A percentile compares a stretch with the other conserved stretches of the same genome.
These are phyloP conservation scores for Myripristis murdjan DNA, from an alignment of 2,797 vertebrate genomes.

Conservation along the genomic window DNA sequence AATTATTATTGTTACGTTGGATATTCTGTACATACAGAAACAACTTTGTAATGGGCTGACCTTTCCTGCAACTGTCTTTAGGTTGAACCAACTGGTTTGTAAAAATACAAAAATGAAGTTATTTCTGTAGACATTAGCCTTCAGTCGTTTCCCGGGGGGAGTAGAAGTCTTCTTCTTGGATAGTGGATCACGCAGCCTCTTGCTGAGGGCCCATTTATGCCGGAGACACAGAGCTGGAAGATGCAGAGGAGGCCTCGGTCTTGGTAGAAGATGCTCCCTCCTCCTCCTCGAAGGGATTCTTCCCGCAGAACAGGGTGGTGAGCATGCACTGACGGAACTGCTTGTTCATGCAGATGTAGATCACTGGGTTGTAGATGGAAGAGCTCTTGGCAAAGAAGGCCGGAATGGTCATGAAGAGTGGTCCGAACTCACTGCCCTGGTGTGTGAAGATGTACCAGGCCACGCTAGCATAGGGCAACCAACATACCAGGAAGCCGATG, in stretches of 20 bases:
- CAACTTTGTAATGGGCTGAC: slow-evolving; percentile 82
- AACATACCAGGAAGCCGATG: slow-evolving; percentile 91
- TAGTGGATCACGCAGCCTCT: slow-evolving; percentile 51
- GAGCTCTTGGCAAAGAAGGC: slow-evolving; percentile 96
- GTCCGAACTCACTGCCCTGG: slow-evolving; percentile 93
- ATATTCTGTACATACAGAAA: slow-evolving; percentile 87
- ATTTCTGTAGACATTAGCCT: slow-evolving; percentile 83
- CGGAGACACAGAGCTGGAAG: slow-evolving; percentile 96
- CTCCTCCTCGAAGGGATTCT: slow-evolving; percentile 95
- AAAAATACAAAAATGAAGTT: slow-evolving; percentile 84
- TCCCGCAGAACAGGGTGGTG: slow-evolving; percentile 97
- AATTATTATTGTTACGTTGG: slow-evolving; percentile 78
- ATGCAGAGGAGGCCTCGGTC: slow-evolving; percentile 94
- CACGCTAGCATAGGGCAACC: slow-evolving; percentile 91
- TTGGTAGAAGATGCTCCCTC: slow-evolving; percentile 92
- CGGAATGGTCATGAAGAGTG: slow-evolving; percentile 95
- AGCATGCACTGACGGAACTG: slow-evolving; percentile 99
- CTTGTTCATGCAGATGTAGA: slow-evolving; percentile 98
- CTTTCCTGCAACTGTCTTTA: slow-evolving; percentile 86
- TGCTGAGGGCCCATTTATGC: slow-evolving; percentile 84
- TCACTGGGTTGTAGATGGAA: slow-evolving; percentile 94
- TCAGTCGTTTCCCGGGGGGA: slow-evolving; percentile 82
- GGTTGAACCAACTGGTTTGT: slow-evolving; percentile 83
- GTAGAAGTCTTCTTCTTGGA: slow-evolving; percentile 79
- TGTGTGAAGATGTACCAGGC: slow-evolving; percentile 95